Base-by-base conservation (phyloP, 2,113 vertebrate genomes). In the Drymodes brunneopygia region DNA sequence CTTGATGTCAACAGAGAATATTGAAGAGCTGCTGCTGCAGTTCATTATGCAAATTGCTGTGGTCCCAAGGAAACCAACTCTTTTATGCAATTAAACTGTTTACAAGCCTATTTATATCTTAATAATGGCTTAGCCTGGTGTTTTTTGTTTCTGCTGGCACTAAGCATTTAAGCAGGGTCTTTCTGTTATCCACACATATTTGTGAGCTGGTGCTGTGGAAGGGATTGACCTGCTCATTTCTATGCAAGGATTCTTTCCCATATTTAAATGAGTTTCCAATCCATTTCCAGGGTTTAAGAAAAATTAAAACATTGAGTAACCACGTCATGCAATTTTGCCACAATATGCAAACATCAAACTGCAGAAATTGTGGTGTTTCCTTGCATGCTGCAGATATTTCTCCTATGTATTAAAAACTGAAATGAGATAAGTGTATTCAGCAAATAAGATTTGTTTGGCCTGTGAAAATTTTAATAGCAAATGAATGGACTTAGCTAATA, bases 81-180 rank as follows among this genome's bases (percentile, higher is more conserved):
- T 93, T 96, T 96, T 74, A 88, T 77, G 85, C 85, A 96, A 94
- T 90, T 93, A 96, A 96, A 90, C 66, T 96, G 92, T 96, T 96
- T 96, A 90, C 90, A 92, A 90, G 83, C 64, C 95, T 93, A 86
- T 94, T 96, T 94, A 93, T 96, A 90, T 93, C 83, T 92, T 96
- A 96, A 90, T 95, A 96, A 92, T 90, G 75, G 74, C 86, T 95
- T 81, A 90, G 77, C 51, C 51, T 86, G 38, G 51, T 91, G 47
- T 8, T 51, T 92, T 94, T 89, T 95, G 54, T 80, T 92, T 94
- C 78, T 88, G 57, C 65, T 86, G 92, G 69, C 60, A 42, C 47
- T 62, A 83, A 95, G 38, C 25, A 74, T 88, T 96, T 88, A 93
- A 90, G 40, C 56, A 74, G 65, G 47, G 47, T 71, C 51, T 90